Percentiles rank a stretch among this genome's conserved stretches.
Conservation (phyloP, 2,888 invertebrate genomes). For the Nymphalis polychloros region DNA sequence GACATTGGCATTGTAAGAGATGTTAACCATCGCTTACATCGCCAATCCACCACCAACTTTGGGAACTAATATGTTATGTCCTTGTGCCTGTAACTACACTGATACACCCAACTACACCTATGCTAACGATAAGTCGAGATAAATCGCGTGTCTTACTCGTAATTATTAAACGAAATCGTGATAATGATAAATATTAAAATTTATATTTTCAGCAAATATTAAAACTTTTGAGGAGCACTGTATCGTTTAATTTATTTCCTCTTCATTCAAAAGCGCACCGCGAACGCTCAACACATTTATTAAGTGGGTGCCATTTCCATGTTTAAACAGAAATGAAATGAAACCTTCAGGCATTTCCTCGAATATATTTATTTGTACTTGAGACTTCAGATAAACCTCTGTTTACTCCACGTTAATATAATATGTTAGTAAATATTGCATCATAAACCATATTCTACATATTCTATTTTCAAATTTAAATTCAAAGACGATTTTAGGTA, state of each 20-base stretch:
- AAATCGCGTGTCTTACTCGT: too few relatives aligned
- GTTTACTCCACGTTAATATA: slow-evolving; percentile 9
- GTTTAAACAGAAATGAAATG: slow-evolving; percentile 41
- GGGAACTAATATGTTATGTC: too few relatives aligned
- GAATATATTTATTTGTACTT: slow-evolving; percentile 17
- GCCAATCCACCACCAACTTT: too few relatives aligned
- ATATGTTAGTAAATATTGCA: not conserved
- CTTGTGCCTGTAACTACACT: too few relatives aligned
- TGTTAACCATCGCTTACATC: too few relatives aligned
- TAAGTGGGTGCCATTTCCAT: slow-evolving; percentile 46
- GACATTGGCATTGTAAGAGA: too few relatives aligned
- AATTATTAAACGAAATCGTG: too few relatives aligned
- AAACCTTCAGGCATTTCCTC: slow-evolving; percentile 28
- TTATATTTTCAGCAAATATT: not conserved
- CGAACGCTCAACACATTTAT: slow-evolving; percentile 38
- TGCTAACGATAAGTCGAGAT: too few relatives aligned
- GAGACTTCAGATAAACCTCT: not conserved
- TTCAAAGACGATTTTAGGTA: too few relatives aligned
- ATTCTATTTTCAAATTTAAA: too few relatives aligned
- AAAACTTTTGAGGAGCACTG: slow-evolving; percentile 16
- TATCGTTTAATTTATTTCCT: slow-evolving; percentile 35
- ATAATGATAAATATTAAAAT: not conserved
- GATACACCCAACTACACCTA: too few relatives aligned
- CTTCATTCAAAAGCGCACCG: slow-evolving; percentile 26
- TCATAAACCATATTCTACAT: too few relatives aligned